Evolutionary conservation across 2,797 vertebrate genomes (phyloP).

Genomic region (Catostomus latipinnis): DNA sequence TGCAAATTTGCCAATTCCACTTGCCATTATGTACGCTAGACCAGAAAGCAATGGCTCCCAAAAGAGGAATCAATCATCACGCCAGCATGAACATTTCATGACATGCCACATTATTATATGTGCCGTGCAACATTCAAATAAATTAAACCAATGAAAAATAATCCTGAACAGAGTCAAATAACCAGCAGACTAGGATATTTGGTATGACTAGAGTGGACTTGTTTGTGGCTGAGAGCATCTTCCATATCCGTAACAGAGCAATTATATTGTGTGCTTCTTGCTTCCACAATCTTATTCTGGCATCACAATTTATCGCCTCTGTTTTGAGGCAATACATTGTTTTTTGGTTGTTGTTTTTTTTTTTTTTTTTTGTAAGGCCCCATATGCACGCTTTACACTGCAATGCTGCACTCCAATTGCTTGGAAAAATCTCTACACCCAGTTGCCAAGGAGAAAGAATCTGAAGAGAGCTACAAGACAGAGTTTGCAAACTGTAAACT

Average conservation of each 20-base stretch:
- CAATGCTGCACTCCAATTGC: constrained; percentile 3
- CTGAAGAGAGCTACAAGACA: not conserved
- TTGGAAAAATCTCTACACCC: not conserved
- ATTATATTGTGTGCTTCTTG: constrained; percentile 1
- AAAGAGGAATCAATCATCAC: not conserved
- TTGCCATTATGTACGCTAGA: not conserved
- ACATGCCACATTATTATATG: not conserved
- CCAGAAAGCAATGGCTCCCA: not conserved
- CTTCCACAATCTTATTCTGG: constrained; percentile 23
- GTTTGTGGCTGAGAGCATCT: constrained; percentile 15
- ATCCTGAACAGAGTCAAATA: not conserved
- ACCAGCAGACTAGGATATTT: not conserved
- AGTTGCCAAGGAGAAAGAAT: not conserved
- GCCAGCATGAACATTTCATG: not conserved
- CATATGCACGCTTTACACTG: constrained; percentile 9
- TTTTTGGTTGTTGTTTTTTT: not conserved
- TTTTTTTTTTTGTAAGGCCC: not conserved
- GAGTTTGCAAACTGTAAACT: constrained; percentile 7
- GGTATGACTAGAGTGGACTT: constrained; percentile 5
- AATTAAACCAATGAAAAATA: constrained; percentile 9
- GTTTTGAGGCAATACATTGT: not conserved
- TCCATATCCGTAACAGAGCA: constrained; percentile 12
- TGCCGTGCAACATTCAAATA: not conserved
- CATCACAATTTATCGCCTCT: constrained; percentile 11
- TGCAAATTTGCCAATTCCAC: not conserved